Base-by-base conservation (phyloP, 2,113 vertebrate genomes). In the Butorides virescens region DNA sequence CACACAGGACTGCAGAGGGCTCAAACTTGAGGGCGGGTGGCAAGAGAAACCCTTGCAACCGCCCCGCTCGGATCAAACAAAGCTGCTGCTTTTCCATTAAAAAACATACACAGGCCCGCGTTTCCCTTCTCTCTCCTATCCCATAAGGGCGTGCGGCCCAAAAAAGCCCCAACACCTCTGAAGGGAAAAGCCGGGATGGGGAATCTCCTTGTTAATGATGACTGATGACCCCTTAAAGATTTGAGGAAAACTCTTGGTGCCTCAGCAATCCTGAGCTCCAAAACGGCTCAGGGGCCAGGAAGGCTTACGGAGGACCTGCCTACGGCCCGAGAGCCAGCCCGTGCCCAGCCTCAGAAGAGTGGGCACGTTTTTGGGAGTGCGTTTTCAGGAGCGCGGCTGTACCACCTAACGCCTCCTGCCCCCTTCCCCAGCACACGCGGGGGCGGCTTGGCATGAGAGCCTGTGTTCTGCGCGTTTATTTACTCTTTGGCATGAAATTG, bases 1-100 rank as follows among this genome's bases (percentile, higher is more conserved):
- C 0, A 5, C 0, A 0, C 23, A 27, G n/a, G 70, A 27, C 7
- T 19, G 42, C 1, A 2, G 39, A 46, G 42, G 32, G 26, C 37
- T 53, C 32, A 58, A 46, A n/a, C 27, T 37, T 13, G 55, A 70
- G n/a, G 26, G 17, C 12, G 75, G 46, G 19, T 20, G 36, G 39
- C 0, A 1, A 49, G 19, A 20, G 13, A 71, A 71, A 14, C 21
- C 59, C n/a, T 70, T 1, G 4, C n/a, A 15, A 74, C 70, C 1
- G 4, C 26, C 44, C 44, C 1, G 3, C 20, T 53, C 9, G n/a
- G 46, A 62, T 22, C 21, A 21, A 55, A 49, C 1, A 1, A 49
- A 63, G 11, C 44, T 1, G 29, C 8, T 53, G 91, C 9, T 61
- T 82, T 83, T 59, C 72, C 26, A 14, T 62, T 56, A 42, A 53